Evolutionary conservation across 2,113 vertebrate genomes (phyloP).

Genomic region (Cettia cetti): DNA sequence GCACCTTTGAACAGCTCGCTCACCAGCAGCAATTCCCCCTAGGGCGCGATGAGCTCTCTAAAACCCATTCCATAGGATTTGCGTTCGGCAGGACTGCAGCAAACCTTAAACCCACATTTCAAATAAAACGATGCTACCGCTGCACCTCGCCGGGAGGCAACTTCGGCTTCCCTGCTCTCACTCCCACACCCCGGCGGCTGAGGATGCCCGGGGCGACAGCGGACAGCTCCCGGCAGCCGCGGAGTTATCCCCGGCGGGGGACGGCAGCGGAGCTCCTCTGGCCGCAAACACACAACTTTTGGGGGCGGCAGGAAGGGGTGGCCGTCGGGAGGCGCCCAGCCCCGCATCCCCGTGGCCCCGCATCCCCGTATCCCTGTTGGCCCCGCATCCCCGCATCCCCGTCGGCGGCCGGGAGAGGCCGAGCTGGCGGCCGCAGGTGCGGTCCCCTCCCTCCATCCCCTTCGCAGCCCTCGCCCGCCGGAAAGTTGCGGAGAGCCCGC

Average conservation of each 20-base stretch:
- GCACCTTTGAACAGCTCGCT: not conserved
- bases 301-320: not conserved
- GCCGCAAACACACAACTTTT: not conserved
- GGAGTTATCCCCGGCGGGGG: not conserved
- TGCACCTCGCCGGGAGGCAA: not conserved
- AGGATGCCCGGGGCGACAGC: rapidly evolving
- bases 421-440: not conserved
- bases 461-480: not conserved
- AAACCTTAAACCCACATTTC: not conserved
- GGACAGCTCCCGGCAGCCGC: not conserved
- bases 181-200: not conserved
- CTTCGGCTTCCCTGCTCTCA: not conserved
- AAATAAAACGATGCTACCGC: not conserved
- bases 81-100: not conserved
- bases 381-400: too few species aligned
- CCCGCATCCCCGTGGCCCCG: not conserved
- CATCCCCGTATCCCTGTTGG: too few species aligned
- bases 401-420: not conserved
- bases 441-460: not conserved
- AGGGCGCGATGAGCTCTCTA: not conserved
- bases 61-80: not conserved
- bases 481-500: not conserved
- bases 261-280: not conserved
- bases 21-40: not conserved
- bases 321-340: not conserved